Evolutionary conservation across 2,888 invertebrate species (phyloP).

Genomic region (Drosophila paranaensis): DNA sequence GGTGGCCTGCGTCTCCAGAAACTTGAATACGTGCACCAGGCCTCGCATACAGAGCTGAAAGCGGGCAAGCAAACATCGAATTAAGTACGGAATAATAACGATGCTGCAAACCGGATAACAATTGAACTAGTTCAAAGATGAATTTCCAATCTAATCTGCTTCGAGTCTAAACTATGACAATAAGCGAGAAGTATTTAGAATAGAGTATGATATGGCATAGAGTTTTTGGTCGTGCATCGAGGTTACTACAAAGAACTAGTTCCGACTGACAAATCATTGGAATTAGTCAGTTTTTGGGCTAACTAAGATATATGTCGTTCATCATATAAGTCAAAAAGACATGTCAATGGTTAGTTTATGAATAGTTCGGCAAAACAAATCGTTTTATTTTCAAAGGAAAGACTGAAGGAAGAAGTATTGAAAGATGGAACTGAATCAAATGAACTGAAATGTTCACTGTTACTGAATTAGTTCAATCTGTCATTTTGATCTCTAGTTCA

Average conservation of each 20-base stretch:
- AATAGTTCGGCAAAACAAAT: too few species aligned
- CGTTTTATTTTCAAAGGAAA: too few species aligned
- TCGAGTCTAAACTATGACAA: neutral
- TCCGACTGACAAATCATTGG: neutral
- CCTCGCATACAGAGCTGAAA: constrained; percentile 91
- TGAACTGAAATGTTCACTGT: neutral
- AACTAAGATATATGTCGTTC: neutral
- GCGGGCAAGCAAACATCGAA: neutral
- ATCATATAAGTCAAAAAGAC: neutral
- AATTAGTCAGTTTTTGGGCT: neutral
- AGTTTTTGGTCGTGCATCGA: neutral
- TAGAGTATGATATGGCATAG: neutral
- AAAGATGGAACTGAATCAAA: neutral
- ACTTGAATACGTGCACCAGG: constrained; percentile 97
- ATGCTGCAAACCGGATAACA: neutral
- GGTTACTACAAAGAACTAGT: neutral
- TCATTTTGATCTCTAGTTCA: too few species aligned
- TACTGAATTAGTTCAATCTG: neutral
- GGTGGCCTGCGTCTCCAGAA: constrained; percentile 94
- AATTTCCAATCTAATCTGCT: neutral
- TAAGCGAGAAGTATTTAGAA: too few species aligned
- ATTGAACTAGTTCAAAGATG: neutral
- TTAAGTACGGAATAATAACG: neutral
- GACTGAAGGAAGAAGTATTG: neutral
- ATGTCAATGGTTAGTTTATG: too few species aligned